Evolutionary conservation across 2,888 invertebrate species (phyloP).

Genomic region (Erebia aethiops): DNA sequence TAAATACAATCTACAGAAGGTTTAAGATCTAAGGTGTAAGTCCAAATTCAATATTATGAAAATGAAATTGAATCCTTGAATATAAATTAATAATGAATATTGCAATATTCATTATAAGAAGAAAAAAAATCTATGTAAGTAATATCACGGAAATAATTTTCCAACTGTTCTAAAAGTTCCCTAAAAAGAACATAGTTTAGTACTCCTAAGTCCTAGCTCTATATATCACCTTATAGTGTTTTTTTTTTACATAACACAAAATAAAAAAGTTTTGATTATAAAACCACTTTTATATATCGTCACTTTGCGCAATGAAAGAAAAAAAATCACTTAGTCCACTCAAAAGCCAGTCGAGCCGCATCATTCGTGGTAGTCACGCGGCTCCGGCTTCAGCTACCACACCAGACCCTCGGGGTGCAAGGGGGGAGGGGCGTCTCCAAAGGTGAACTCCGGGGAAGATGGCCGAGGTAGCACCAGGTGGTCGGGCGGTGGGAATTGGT

Average conservation of each 20-base stretch:
- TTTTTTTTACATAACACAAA: neutral
- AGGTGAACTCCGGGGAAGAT: conserved; percentile 89
- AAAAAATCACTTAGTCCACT: conserved; percentile 62
- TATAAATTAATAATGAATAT: too few species aligned
- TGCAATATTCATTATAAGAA: neutral
- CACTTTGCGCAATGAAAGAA: conserved; percentile 46
- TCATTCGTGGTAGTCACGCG: conserved; percentile 83
- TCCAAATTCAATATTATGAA: too few species aligned
- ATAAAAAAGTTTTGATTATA: neutral
- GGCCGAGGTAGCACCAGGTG: conserved; percentile 88
- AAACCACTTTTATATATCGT: conserved; percentile 39
- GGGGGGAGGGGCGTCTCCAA: conserved; percentile 78
- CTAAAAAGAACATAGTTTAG: neutral
- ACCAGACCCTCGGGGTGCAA: conserved; percentile 79
- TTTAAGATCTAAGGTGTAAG: neutral
- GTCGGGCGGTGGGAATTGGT: conserved; percentile 85
- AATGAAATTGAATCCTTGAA: too few species aligned
- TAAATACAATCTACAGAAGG: neutral
- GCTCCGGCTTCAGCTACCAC: conserved; percentile 84
- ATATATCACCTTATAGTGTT: neutral
- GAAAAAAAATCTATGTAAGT: neutral
- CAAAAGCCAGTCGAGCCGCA: conserved; percentile 78
- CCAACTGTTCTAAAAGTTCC: neutral
- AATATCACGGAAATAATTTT: too few species aligned
- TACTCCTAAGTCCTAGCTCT: neutral